Conservation (phyloP, 2,113 vertebrate genomes). For the Xiphophorus hellerii region DNA sequence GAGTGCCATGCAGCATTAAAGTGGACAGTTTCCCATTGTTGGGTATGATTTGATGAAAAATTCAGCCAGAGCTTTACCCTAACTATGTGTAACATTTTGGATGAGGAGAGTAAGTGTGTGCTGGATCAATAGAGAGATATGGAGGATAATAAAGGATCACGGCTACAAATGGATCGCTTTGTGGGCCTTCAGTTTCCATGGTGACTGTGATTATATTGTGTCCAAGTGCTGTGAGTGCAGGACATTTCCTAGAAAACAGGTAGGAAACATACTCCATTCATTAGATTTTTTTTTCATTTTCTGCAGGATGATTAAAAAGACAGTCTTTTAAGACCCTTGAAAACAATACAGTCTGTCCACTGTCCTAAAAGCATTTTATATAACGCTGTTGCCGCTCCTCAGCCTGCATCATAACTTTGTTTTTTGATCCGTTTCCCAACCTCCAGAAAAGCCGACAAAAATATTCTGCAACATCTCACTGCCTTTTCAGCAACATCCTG, state of each 20-base stretch:
- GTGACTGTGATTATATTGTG: conserved; percentile 42
- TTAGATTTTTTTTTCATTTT: not conserved
- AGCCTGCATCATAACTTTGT: conserved; percentile 3
- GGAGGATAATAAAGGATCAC: conserved; percentile 18
- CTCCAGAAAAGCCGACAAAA: conserved; percentile 30
- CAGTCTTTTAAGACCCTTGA: not conserved
- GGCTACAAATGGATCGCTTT: conserved; percentile 13
- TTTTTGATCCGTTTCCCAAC: not conserved
- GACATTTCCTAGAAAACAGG: conserved; percentile 26
- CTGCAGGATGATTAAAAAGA: not conserved
- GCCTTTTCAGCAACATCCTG: not conserved
- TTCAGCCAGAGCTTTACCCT: not conserved
- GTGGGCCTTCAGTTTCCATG: conserved; percentile 47
- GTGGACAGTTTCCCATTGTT: no score
- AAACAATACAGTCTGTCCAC: conserved; percentile 11
- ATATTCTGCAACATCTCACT: conserved; percentile 12
- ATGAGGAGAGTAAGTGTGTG: conserved; percentile 6
- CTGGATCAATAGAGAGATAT: conserved; percentile 38
- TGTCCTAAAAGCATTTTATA: conserved; percentile 9
- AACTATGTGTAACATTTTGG: conserved; percentile 2
- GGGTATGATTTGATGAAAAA: not conserved
- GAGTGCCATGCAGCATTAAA: not conserved
- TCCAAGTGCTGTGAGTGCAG: conserved; percentile 9
- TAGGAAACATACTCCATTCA: not conserved
- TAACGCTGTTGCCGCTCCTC: not conserved